These are phyloP conservation scores for Ommatoiulus sabulosus DNA, from an alignment of 2,888 invertebrate species.

Conservation along the genomic window DNA sequence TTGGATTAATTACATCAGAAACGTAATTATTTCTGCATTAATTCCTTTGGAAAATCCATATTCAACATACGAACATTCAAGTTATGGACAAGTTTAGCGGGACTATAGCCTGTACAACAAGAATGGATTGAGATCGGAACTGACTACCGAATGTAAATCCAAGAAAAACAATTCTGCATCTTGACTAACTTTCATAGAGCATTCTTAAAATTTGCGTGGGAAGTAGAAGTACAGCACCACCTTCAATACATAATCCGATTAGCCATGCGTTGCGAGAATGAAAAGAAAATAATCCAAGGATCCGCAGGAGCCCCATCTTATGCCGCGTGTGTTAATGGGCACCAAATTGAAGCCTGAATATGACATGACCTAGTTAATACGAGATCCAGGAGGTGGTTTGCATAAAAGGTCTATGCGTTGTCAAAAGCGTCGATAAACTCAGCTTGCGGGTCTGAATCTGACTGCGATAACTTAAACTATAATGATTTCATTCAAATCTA, in stretches of 20 bases:
- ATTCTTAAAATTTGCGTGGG: slow-evolving; percentile 4
- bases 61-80: too few species aligned
- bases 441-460: background rate
- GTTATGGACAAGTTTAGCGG: too few species aligned
- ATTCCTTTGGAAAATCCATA: too few species aligned
- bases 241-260: background rate
- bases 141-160: background rate
- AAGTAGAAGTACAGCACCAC: background rate
- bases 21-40: too few species aligned
- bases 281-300: slow-evolving; percentile 8
- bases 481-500: too few species aligned
- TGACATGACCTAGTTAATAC: slow-evolving; percentile 12
- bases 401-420: background rate
- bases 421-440: background rate
- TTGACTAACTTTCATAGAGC: background rate
- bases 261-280: background rate
- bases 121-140: background rate
- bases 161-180: background rate
- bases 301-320: background rate
- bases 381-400: background rate
- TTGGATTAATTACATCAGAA: too few species aligned
- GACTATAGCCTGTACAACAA: background rate
- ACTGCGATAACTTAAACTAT: background rate
- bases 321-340: slow-evolving; percentile 7
- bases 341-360: background rate